Evolutionary conservation across 2,888 invertebrate species (phyloP).

Genomic region (Eristalis pertinax): DNA sequence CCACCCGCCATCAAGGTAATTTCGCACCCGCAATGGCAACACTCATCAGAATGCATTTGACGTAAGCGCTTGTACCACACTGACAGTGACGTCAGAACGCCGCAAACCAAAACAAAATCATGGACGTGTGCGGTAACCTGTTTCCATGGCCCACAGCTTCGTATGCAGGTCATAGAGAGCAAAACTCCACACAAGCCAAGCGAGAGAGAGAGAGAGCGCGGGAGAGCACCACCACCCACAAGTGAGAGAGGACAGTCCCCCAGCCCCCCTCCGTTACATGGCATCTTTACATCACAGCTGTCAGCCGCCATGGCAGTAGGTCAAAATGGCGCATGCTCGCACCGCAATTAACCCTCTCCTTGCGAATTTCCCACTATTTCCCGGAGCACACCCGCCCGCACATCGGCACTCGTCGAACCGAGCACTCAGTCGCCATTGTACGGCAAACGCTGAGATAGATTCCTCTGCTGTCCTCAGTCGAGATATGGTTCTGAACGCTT

Average conservation of each 20-base stretch:
- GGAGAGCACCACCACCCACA: not conserved
- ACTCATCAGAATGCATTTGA: not conserved
- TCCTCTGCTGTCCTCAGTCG: conserved; percentile 63
- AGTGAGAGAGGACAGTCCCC: conserved; percentile 2
- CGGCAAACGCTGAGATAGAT: conserved; percentile 42
- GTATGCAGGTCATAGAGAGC: not conserved
- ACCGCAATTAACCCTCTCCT: not conserved
- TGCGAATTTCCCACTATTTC: conserved; percentile 60
- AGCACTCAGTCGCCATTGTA: conserved; percentile 23
- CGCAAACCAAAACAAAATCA: conserved; percentile 46
- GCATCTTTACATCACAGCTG: conserved; percentile 64
- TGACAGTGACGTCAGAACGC: conserved; percentile 51
- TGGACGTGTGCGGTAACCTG: conserved; percentile 13
- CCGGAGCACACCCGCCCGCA: not conserved
- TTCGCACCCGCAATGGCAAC: not conserved
- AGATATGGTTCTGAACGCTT: conserved; percentile 71
- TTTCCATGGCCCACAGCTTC: conserved; percentile 23
- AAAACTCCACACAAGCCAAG: not conserved
- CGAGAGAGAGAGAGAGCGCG: no score
- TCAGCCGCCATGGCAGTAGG: conserved; percentile 40
- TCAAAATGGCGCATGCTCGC: conserved; percentile 59
- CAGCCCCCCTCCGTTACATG: not conserved
- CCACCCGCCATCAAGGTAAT: not conserved
- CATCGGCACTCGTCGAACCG: not conserved
- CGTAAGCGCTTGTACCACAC: not conserved